Evolutionary conservation across 2,113 vertebrate species (phyloP).

Genomic region (Columba livia): DNA sequence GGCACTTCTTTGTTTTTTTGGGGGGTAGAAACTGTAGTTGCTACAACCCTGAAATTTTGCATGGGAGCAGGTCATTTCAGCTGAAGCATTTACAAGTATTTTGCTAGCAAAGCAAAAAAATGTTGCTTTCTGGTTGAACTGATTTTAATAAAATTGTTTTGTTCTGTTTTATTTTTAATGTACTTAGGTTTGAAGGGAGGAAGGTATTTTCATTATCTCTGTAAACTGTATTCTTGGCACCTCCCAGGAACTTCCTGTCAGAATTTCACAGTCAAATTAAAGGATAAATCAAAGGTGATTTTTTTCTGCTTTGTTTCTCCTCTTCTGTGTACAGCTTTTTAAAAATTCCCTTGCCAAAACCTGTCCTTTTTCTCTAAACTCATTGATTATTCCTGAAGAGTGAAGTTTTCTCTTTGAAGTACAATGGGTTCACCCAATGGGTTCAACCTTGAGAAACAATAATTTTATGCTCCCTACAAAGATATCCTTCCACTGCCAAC

Average conservation of each 20-base stretch:
- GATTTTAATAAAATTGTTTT: background rate
- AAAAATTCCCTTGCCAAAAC: background rate
- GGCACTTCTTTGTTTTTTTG: background rate
- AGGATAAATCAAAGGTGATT: background rate
- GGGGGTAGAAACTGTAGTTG: background rate
- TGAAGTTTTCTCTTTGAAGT: background rate
- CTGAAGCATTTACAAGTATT: background rate
- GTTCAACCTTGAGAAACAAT: background rate
- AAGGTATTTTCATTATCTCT: background rate
- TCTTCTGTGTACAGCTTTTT: background rate
- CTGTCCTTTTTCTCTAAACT: background rate
- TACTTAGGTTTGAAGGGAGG: background rate
- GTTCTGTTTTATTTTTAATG: background rate
- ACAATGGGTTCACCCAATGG: background rate
- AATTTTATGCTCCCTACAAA: background rate
- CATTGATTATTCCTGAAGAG: background rate
- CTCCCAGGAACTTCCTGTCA: background rate
- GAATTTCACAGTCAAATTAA: background rate
- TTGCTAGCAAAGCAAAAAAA: background rate
- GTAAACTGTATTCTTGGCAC: background rate
- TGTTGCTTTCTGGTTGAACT: background rate
- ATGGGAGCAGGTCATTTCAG: background rate
- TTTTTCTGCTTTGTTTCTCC: background rate
- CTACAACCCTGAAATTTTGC: background rate
- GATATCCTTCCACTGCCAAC: background rate